Evolutionary conservation across 2,797 vertebrate genomes (phyloP), one percentile per base, ranked within the genome.

Genomic region (Enteromius argenteus): DNA sequence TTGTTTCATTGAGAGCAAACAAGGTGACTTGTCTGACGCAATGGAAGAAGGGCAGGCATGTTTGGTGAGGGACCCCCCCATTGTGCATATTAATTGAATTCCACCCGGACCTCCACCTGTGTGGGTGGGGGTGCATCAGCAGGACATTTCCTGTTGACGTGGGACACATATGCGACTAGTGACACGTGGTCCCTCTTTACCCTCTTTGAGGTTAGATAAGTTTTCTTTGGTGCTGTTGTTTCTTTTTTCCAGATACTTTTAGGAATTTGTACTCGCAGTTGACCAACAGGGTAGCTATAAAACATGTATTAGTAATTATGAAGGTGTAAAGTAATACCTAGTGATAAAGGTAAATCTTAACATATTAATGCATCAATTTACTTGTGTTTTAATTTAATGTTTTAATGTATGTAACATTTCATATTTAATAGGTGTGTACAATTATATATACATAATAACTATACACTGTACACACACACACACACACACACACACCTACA

Each of bases 61-160:
- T 79, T 86, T 73, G 60, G 69, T 64, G 80, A 80, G 60, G 64
- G 80, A 75, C n/a, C 72, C 21, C 67, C 90, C 84, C 44, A 44
- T 83, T 35, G 75, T 84, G 87, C 83, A 88, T 89, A 89, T 81
- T 89, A 89, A 90, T 89, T 87, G 81, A 90, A 89, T 86, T 86
- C 81, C 58, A 46, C 68, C 53, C 46, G 35, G 85, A 88, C 87
- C 84, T 73, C 85, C 84, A 79, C 86, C 88, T 86, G 89, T 74
- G 69, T 75, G 72, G 80, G 67, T 58, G 84, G 83, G 83, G 35
- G 56, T 72, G 21, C 62, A 64, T 19, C 80, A 39, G 39, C 2
- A 53, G 67, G 83, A 23, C 19, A 51, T 79, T 84, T 80, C 84
- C 78, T 76, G 76, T 84, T 85, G 81, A 79, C 51, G 10, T 32